A percentile compares a stretch with the other conserved stretches of the same genome.
These are phyloP conservation scores for Myotis davidii DNA, from an alignment of 2,113 vertebrate species.

Conservation along the genomic window DNA sequence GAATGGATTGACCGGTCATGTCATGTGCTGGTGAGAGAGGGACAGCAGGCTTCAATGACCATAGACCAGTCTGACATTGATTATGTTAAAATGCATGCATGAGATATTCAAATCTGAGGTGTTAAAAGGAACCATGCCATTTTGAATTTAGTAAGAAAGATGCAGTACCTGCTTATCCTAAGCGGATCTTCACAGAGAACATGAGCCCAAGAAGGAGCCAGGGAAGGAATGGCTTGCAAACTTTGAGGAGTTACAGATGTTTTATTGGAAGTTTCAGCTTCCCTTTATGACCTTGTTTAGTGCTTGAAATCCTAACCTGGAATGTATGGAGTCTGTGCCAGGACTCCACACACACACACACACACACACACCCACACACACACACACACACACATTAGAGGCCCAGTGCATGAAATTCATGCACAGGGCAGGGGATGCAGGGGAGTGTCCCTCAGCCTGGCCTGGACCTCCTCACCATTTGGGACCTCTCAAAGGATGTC, in stretches of 20 bases:
- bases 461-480: too few species aligned
- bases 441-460: too few species aligned
- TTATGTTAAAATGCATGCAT: neutral
- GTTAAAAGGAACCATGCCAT: neutral
- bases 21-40: neutral
- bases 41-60: neutral
- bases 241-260: neutral
- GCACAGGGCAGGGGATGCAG: accelerated
- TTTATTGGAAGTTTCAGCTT: neutral
- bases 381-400: neutral
- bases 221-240: neutral
- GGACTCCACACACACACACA: neutral
- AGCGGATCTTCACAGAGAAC: neutral
- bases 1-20: neutral
- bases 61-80: neutral
- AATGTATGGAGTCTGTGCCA: neutral
- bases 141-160: neutral
- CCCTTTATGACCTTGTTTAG: neutral
- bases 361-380: neutral
- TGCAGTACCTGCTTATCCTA: neutral
- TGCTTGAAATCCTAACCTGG: neutral
- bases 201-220: neutral
- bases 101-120: neutral
- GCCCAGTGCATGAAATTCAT: too few species aligned
- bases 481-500: too few species aligned